These are phyloP conservation scores for Melospiza georgiana DNA, from an alignment of 2,113 vertebrate genomes.

Conservation along the genomic window DNA sequence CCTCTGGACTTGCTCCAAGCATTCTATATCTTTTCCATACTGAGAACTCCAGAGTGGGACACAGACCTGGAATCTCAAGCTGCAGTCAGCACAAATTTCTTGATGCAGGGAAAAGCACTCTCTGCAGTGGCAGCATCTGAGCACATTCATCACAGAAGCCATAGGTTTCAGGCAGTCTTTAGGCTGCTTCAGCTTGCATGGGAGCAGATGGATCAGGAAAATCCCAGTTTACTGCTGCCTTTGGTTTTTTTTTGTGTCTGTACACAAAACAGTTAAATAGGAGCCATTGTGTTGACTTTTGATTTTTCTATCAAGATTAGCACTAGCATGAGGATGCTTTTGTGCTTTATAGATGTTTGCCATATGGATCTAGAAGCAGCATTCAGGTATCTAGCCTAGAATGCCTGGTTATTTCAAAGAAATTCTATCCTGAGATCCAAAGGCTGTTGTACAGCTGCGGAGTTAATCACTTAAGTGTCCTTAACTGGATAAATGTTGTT, in stretches of 20 bases:
- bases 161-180: neutral
- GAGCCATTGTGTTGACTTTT: neutral
- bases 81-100: neutral
- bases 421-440: neutral
- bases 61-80: neutral
- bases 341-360: neutral
- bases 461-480: neutral
- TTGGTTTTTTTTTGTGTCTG: neutral
- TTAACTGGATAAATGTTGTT: slow-evolving; percentile 23
- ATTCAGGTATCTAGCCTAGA: neutral
- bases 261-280: neutral
- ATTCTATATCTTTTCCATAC: neutral
- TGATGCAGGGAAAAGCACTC: neutral
- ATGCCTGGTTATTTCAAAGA: neutral
- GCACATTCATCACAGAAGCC: neutral
- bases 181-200: neutral
- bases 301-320: neutral
- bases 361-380: neutral
- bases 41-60: neutral
- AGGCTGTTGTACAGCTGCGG: neutral
- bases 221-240: fast-evolving
- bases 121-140: neutral
- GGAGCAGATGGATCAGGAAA: neutral
- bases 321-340: neutral
- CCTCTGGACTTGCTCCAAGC: neutral